Evolutionary conservation across 2,113 vertebrate genomes (phyloP).

Genomic region (Brachypodius melanocephalos): DNA sequence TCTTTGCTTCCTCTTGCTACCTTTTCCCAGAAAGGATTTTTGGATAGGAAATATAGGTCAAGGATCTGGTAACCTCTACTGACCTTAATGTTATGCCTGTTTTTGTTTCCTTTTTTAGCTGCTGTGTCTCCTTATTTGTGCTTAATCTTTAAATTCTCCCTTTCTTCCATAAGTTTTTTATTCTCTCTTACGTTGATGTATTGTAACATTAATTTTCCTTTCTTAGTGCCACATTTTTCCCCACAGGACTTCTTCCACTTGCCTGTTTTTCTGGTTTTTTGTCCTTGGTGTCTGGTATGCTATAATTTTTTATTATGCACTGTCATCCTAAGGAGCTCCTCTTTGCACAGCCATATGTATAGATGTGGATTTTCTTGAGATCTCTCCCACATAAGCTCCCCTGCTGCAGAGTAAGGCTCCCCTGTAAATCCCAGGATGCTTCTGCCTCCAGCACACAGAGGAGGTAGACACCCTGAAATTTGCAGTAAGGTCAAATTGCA

Average conservation of each 20-base stretch:
- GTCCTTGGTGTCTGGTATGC: not conserved
- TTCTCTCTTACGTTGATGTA: not conserved
- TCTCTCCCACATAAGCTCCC: not conserved
- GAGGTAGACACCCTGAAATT: not conserved
- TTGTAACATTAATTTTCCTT: conserved; percentile 14
- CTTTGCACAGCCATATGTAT: not conserved
- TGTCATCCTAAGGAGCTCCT: not conserved
- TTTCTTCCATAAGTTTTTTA: not conserved
- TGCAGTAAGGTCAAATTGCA: not conserved
- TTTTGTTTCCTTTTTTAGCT: not conserved
- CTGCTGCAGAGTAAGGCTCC: not conserved
- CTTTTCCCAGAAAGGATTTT: not conserved
- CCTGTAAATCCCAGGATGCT: not conserved
- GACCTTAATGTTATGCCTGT: not conserved
- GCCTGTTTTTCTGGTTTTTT: not conserved
- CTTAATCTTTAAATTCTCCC: not conserved
- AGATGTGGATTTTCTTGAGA: not conserved
- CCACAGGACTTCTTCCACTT: not conserved
- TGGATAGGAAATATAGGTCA: not conserved
- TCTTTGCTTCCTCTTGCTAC: not conserved
- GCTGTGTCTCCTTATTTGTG: not conserved
- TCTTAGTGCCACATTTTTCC: not conserved
- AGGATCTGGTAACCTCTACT: not conserved
- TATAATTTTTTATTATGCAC: not conserved
- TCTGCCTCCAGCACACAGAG: not conserved